A percentile compares a stretch with the other conserved stretches of the same genome.
Conservation (phyloP, 2,113 vertebrate genomes). For the Vireo altiloquus region DNA sequence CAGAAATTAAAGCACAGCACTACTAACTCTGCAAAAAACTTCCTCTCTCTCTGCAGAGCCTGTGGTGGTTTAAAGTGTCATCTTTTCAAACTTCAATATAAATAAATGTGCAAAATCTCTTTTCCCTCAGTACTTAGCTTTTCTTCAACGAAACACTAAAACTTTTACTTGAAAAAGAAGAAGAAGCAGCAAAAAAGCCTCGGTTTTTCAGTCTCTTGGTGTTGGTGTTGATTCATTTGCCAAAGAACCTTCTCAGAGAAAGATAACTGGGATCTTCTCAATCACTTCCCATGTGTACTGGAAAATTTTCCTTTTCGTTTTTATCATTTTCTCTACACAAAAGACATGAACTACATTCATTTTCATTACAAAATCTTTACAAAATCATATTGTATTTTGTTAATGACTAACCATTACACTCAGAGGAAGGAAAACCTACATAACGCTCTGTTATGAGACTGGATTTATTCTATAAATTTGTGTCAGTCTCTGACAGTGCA, state of each 20-base stretch:
- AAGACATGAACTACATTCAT: background rate
- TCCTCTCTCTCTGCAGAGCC: background rate
- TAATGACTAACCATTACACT: background rate
- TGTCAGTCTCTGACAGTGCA: background rate
- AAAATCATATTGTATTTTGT: background rate
- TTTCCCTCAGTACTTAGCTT: background rate
- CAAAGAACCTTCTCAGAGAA: background rate
- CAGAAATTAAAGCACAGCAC: background rate
- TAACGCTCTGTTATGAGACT: background rate
- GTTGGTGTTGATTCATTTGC: background rate
- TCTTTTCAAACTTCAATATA: background rate
- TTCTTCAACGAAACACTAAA: background rate
- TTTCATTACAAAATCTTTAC: background rate
- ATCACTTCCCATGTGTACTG: background rate
- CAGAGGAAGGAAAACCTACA: background rate
- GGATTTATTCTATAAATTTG: background rate
- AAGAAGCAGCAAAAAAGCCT: background rate
- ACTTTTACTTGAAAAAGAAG: background rate
- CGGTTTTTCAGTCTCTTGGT: background rate
- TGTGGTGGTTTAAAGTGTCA: background rate
- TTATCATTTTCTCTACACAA: background rate
- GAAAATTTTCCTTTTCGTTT: background rate
- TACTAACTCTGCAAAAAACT: background rate
- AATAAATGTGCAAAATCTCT: background rate
- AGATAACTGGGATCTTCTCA: background rate